Evolutionary conservation across 1,140 invertebrate genomes (phyloP).

Genomic region (Drosophila kepulauana): DNA sequence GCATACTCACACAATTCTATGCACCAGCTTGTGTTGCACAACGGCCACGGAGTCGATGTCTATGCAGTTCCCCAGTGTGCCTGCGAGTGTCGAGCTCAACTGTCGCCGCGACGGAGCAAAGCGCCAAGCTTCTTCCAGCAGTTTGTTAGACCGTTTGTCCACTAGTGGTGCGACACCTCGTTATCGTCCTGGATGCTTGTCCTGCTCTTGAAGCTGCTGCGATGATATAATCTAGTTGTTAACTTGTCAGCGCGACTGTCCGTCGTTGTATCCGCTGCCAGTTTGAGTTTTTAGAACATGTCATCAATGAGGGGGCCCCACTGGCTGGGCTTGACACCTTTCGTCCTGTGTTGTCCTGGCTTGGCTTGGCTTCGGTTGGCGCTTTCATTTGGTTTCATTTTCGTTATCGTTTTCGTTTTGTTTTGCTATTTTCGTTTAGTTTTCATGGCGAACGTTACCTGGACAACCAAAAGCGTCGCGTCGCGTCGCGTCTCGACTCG

Average conservation of each 20-base stretch:
- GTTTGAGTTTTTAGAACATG: conserved; percentile 69
- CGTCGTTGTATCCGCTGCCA: conserved; percentile 55
- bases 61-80: conserved; percentile 84
- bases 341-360: neutral
- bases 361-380: conserved; percentile 11
- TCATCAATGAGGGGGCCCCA: conserved; percentile 33
- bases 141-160: neutral
- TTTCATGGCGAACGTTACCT: conserved; percentile 78
- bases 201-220: conserved; percentile 15
- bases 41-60: conserved; percentile 82
- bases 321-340: neutral
- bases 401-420: conserved; percentile 32
- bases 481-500: conserved; percentile 4
- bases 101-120: conserved; percentile 42
- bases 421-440: conserved; percentile 76
- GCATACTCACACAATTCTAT: conserved; percentile 78
- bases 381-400: conserved; percentile 38
- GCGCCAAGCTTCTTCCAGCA: neutral
- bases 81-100: conserved; percentile 54
- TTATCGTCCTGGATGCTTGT: conserved; percentile 16
- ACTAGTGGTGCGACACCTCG: neutral
- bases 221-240: conserved; percentile 54
- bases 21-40: conserved; percentile 84
- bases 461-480: conserved; percentile 53
- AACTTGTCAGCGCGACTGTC: conserved; percentile 56